These are phyloP conservation scores for Montipora foliosa DNA, from an alignment of 64 coral and sea anemone species.

Conservation along the genomic window DNA sequence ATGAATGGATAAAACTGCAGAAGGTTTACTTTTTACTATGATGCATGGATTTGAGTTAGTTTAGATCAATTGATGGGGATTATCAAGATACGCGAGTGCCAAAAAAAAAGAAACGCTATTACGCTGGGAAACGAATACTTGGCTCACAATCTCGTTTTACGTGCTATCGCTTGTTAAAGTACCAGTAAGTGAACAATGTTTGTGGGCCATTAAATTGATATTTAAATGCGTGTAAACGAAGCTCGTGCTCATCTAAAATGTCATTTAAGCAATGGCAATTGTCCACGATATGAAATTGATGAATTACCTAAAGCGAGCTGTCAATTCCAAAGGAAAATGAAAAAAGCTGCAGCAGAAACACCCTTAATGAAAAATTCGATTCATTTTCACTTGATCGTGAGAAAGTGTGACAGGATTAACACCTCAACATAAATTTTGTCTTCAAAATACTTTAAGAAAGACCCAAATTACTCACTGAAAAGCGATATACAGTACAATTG, in stretches of 20 bases:
- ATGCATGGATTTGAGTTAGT: not conserved
- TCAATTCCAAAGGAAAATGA: conserved; percentile 15
- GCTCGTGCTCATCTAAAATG: conserved; percentile 22
- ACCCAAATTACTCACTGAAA: too few species aligned
- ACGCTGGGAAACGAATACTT: not conserved
- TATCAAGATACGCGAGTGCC: not conserved
- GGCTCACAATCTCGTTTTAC: not conserved
- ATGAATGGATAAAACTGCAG: too few species aligned
- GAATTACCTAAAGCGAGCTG: conserved; percentile 31
- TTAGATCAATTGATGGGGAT: not conserved
- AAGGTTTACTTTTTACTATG: not conserved
- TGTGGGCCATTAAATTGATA: conserved; percentile 53
- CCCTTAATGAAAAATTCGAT: not conserved
- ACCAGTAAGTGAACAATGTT: conserved; percentile 41
- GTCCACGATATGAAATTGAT: conserved; percentile 48
- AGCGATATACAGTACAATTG: not conserved
- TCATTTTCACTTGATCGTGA: too few species aligned
- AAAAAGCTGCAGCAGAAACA: too few species aligned
- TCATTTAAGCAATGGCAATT: conserved; percentile 52
- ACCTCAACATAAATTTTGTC: too few species aligned
- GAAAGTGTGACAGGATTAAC: too few species aligned
- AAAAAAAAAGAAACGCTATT: too few species aligned
- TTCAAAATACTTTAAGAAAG: too few species aligned
- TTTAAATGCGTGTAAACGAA: conserved; percentile 60
- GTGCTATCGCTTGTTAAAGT: not conserved